phyloP scores from a whole-genome alignment of 1,140 invertebrate species.

The Heterodera carotae region DNA sequence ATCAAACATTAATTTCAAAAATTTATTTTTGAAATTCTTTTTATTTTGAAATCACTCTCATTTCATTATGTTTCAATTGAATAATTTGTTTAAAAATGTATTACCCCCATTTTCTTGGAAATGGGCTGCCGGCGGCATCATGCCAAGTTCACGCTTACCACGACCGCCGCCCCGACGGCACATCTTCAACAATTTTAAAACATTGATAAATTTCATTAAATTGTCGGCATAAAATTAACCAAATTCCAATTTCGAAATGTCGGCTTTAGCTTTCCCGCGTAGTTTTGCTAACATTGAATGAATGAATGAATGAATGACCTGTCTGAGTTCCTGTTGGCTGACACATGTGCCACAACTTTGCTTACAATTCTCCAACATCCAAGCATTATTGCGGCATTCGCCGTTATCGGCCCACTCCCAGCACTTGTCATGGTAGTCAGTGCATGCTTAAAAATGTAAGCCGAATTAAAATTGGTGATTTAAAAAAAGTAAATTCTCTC shows the following conservation, averaged over 20 bases:
- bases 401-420: slow-evolving; percentile 28
- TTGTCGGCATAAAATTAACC: not conserved
- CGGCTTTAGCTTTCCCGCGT: no score
- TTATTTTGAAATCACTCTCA: no score
- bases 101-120: no score
- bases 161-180: not conserved
- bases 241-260: no score
- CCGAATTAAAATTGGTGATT: no score
- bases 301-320: slow-evolving; percentile 16
- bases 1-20: not conserved
- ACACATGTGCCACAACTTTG: slow-evolving; percentile 33
- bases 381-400: slow-evolving; percentile 41
- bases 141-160: not conserved
- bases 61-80: no score
- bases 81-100: no score
- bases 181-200: not conserved
- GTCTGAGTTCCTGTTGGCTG: slow-evolving; percentile 31
- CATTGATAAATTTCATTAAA: no score
- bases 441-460: slow-evolving; percentile 42
- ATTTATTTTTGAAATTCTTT: not conserved
- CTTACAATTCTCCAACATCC: slow-evolving; percentile 50
- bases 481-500: no score
- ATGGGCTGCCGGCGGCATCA: not conserved
- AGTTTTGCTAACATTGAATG: no score
- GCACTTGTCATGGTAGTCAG: slow-evolving; percentile 42